Base-by-base conservation (phyloP, 2,888 invertebrate species). In the Amblyjoppa fuscipennis region DNA sequence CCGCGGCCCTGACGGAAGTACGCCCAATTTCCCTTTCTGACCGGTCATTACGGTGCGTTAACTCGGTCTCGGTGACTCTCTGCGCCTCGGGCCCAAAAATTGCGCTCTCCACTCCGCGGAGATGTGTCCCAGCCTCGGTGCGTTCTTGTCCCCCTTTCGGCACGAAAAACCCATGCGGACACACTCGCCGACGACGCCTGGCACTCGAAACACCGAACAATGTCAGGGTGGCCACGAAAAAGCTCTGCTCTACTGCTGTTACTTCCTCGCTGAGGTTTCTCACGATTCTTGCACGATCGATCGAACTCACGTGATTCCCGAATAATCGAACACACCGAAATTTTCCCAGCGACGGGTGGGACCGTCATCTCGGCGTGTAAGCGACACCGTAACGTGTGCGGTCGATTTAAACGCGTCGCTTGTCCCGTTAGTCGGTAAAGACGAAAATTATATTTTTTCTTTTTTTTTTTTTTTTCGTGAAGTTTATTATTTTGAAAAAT, bases 1-100 rank as follows among this genome's bases (percentile, higher is more conserved):
- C 49, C 28, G 45, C n/a, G 74, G 64, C 76, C 82, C 85, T 85
- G 84, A 83, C 87, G 88, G 88, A 88, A 88, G 87, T 85, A 86
- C 88, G 88, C 83, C 84, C 82, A 88, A 88, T 88, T 88, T 87
- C 85, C 88, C 80, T 85, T 82, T 82, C 84, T 82, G 87, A 86
- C 77, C 86, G 77, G 77, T 84, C 82, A 85, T 83, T 83, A 85
- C 85, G 83, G 80, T 85, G 81, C 85, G 83, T 85, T 85, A 80
- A 85, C 80, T 83, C 85, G 77, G 71, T 80, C 68, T 64, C 69
- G 76, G 73, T 83, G 80, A 81, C 83, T 83, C 76, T 68, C 61
- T n/a, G 66, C 25, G 66, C 49, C 49, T 34, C 61, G 49, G n/a
- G 49, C n/a, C n/a, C 13, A 34, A 16, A 51, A 51, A 51, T 64